Evolutionary conservation across 2,797 vertebrate species (phyloP).

Genomic region (Muscicapa comitata): DNA sequence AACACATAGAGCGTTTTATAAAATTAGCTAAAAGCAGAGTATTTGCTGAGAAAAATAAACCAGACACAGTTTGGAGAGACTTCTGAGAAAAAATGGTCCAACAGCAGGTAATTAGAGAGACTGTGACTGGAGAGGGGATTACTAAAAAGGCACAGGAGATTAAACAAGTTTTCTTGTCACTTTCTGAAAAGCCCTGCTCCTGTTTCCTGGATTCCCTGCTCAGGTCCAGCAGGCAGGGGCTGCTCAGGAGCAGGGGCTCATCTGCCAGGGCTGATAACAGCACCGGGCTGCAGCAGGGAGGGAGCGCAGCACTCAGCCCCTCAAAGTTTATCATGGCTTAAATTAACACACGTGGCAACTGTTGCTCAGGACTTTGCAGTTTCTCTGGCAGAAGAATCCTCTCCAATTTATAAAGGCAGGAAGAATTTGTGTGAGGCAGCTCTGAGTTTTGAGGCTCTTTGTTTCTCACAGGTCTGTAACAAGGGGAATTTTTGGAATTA

Average conservation of each 20-base stretch:
- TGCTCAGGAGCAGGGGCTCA: neutral
- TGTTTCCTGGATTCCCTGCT: neutral
- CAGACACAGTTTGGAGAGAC: constrained; percentile 17
- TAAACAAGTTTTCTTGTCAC: constrained; percentile 20
- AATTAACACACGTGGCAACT: neutral
- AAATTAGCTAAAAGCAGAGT: constrained; percentile 47
- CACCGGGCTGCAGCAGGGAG: neutral
- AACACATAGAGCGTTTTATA: neutral
- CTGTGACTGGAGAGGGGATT: constrained; percentile 31
- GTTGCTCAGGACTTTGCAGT: neutral
- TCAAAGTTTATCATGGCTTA: neutral
- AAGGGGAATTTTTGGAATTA: neutral
- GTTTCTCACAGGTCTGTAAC: neutral
- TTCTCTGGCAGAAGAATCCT: neutral
- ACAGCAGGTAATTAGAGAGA: constrained; percentile 54
- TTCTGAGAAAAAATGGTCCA: constrained; percentile 28
- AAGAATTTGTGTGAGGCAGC: neutral
- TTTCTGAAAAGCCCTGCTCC: constrained; percentile 6
- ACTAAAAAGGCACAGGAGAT: constrained; percentile 19
- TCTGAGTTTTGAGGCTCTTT: neutral
- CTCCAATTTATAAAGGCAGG: neutral
- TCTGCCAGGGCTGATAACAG: neutral
- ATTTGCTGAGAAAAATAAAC: constrained; percentile 21
- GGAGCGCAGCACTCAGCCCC: neutral
- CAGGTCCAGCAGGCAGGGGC: neutral